Evolutionary conservation across 2,888 invertebrate genomes (phyloP), one percentile per base, ranked within the genome.

Genomic region (Lepidochrysops patricia): DNA sequence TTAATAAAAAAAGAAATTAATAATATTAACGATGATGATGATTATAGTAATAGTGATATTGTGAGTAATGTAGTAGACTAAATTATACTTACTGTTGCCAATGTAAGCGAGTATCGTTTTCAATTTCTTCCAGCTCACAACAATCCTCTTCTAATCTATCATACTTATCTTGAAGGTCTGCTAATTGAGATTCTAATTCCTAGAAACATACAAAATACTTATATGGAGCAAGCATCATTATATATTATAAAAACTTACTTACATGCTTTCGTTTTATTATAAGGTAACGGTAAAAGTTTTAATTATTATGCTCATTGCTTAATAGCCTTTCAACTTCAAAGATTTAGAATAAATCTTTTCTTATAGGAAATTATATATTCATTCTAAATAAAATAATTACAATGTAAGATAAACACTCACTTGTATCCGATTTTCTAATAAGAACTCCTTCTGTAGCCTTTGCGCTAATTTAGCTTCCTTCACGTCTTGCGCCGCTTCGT

Each of bases 71-170:
- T n/a, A n/a, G 0, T 13, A 13, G 27, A n/a, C 12, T 4, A 23
- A 43, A 57, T n/a, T 13, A 49, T 63, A 82, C 89, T 82, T 71
- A 90, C 90, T 91, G 89, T 73, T 92, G 91, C 83, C 90, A 91
- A 75, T 90, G 89, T 67, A 91, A 79, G 68, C 92, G 82, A n/a
- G 93, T 93, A 70, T 94, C 94, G 84, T 94, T 94, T 80, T 94
- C 94, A 27, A 93, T 93, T 79, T 94, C 94, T 80, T 94, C 94
- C 64, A 94, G 88, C 77, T 94, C 94, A 73, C 93, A 93, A 76
- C 92, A 91, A 72, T 94, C 93, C 74, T 94, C 94, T 72, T 94
- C 94, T 68, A 94, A 80, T 68, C 87, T 84, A 61, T 91, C 90
- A 77, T 93, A 93, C 70, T 93, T 92, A 54, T 91, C 89, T 71